These are phyloP conservation scores for Aegithalos caudatus DNA, from an alignment of 2,113 vertebrate genomes.

Conservation along the genomic window DNA sequence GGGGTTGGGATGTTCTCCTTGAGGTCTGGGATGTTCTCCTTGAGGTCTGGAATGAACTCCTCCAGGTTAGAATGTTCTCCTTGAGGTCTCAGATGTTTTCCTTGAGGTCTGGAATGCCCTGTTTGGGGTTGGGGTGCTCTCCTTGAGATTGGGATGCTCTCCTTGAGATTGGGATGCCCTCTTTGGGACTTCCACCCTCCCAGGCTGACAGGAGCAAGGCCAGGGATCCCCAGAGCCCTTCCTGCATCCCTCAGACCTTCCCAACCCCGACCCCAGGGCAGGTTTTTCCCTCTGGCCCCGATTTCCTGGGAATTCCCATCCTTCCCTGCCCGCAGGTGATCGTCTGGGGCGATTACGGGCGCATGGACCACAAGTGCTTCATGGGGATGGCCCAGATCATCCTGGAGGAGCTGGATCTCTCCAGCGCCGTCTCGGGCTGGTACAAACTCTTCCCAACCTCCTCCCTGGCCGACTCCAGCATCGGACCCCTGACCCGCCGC, in stretches of 20 bases:
- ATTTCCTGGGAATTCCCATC: rapidly evolving
- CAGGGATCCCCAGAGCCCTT: neutral
- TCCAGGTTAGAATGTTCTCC: no score
- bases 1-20: neutral
- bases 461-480: slow-evolving; percentile 92
- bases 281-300: rapidly evolving
- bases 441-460: slow-evolving; percentile 99
- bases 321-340: slow-evolving; percentile 79
- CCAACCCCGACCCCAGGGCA: rapidly evolving
- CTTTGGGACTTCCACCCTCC: rapidly evolving
- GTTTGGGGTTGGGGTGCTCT: rapidly evolving
- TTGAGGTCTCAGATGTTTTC: rapidly evolving
- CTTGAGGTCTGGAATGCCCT: rapidly evolving
- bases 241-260: neutral
- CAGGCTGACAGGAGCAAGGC: neutral
- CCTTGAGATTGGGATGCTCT: rapidly evolving
- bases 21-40: neutral
- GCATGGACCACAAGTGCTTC: slow-evolving; percentile 99
- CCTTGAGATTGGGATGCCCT: rapidly evolving
- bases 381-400: slow-evolving; percentile 99
- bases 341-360: slow-evolving; percentile 97
- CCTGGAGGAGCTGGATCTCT: slow-evolving; percentile 95
- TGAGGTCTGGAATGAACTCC: no score
- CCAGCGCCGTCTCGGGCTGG: slow-evolving; percentile 86
- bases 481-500: slow-evolving; percentile 89